Evolutionary conservation across 2,797 vertebrate species (phyloP).

Genomic region (Pseudochromis fuscus): DNA sequence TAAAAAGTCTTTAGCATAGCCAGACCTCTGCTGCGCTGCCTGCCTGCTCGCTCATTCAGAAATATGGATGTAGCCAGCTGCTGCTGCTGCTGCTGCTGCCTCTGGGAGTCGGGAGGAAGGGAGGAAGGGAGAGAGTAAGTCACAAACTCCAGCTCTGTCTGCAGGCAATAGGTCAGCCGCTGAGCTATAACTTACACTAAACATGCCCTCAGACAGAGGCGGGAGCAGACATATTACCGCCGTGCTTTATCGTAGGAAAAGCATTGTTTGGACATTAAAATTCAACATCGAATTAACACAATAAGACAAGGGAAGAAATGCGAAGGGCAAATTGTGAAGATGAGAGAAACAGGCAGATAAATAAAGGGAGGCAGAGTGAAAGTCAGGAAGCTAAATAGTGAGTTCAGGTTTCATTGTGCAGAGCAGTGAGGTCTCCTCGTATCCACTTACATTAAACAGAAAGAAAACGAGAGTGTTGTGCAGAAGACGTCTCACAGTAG

Average conservation of each 20-base stretch:
- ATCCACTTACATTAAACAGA: constrained; percentile 58
- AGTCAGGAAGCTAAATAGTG: constrained; percentile 38
- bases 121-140: constrained; percentile 34
- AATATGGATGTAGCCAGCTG: constrained; percentile 56
- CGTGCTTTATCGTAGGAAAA: background rate
- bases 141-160: constrained; percentile 58
- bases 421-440: constrained; percentile 53
- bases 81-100: constrained; percentile 59
- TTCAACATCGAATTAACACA: constrained; percentile 2
- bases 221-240: background rate
- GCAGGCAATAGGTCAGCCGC: constrained; percentile 62
- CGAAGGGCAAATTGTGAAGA: constrained; percentile 19
- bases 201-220: constrained; percentile 27
- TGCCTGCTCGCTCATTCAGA: constrained; percentile 25
- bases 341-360: constrained; percentile 7
- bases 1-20: background rate
- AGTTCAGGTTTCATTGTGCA: constrained; percentile 61
- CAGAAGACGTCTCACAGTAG: constrained; percentile 14
- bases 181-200: constrained; percentile 25
- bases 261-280: background rate
- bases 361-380: background rate
- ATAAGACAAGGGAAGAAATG: constrained; percentile 15
- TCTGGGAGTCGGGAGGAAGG: constrained; percentile 29
- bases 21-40: background rate
- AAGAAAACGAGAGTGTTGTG: constrained; percentile 11